phyloP scores from a whole-genome alignment of 2,113 vertebrate genomes.

The Hylia prasina region DNA sequence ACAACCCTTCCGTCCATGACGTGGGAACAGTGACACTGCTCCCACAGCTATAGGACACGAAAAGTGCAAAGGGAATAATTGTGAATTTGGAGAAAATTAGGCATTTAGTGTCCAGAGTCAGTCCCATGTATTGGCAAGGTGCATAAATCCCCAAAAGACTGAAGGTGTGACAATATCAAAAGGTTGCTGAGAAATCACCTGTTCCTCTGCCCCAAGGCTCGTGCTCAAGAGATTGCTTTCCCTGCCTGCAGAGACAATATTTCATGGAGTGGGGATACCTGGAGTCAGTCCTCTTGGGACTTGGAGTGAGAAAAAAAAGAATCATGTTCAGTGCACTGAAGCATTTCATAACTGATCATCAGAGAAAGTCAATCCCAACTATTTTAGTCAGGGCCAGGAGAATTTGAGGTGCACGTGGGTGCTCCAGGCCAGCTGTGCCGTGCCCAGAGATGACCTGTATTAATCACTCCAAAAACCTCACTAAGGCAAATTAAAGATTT shows the following conservation, averaged over 20 bases:
- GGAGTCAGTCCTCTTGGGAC: slow-evolving; percentile 15
- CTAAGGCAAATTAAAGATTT: not conserved
- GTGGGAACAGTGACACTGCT: not conserved
- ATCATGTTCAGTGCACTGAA: slow-evolving; percentile 22
- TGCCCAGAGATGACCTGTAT: not conserved
- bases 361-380: not conserved
- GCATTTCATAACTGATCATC: slow-evolving; percentile 21
- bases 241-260: slow-evolving; percentile 26
- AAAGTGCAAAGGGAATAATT: not conserved
- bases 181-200: not conserved
- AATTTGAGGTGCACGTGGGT: not conserved
- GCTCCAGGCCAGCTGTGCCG: not conserved
- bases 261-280: slow-evolving; percentile 27
- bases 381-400: not conserved
- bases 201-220: not conserved
- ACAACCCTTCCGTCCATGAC: not conserved
- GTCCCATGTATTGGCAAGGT: not conserved
- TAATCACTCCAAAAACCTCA: not conserved
- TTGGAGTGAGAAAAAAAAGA: not conserved
- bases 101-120: not conserved
- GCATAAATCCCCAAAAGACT: not conserved
- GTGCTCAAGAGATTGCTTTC: slow-evolving; percentile 1
- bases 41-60: not conserved
- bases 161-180: not conserved
- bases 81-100: not conserved